Evolutionary conservation across 2,888 invertebrate genomes (phyloP).

Genomic region (Hirtodrosophila trivittata): DNA sequence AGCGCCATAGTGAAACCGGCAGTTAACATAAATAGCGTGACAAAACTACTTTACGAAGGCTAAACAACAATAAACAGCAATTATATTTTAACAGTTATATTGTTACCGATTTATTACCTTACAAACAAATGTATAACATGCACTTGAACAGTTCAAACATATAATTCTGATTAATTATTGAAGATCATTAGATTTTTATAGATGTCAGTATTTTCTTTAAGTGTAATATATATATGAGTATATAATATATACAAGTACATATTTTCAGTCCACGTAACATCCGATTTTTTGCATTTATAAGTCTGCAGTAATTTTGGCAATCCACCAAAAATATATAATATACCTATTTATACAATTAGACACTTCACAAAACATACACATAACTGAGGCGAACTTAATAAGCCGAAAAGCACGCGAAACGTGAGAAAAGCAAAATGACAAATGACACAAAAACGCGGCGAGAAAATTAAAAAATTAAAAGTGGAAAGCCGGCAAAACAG

Average conservation of each 20-base stretch:
- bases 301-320: constrained; percentile 49
- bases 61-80: constrained; percentile 12
- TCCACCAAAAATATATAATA: constrained; percentile 40
- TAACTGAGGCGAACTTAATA: constrained; percentile 9
- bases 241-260: constrained; percentile 8
- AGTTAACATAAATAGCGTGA: constrained; percentile 19
- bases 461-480: constrained; percentile 20
- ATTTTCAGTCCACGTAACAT: constrained; percentile 37
- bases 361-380: constrained; percentile 16
- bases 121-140: too few relatives aligned
- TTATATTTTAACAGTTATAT: background rate
- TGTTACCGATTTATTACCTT: too few relatives aligned
- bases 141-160: too few relatives aligned
- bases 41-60: constrained; percentile 39
- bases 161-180: too few relatives aligned
- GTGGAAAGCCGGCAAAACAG: constrained; percentile 48
- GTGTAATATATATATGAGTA: constrained; percentile 7
- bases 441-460: constrained; percentile 44
- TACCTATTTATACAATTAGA: constrained; percentile 50
- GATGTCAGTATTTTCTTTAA: too few relatives aligned
- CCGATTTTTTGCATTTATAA: constrained; percentile 28
- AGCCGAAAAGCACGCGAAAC: constrained; percentile 45
- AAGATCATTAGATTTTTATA: too few relatives aligned
- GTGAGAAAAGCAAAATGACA: constrained; percentile 41
- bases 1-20: constrained; percentile 32